Percentiles rank a stretch among this genome's conserved stretches.
phyloP scores from a whole-genome alignment of 2,888 invertebrate genomes.

The Agrenia bidenticulata region DNA sequence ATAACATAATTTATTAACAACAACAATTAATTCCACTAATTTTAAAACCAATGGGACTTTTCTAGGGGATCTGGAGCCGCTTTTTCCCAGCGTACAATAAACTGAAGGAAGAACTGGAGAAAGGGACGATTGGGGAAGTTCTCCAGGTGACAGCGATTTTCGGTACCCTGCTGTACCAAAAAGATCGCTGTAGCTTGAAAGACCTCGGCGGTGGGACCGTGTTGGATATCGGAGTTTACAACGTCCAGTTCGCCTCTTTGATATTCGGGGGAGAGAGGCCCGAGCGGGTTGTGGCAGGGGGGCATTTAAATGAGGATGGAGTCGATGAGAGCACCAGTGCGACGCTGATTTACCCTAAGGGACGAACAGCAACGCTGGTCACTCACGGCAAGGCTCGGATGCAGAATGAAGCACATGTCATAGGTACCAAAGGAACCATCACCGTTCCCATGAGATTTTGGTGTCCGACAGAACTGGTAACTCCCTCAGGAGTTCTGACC shows the following conservation, averaged over 20 bases:
- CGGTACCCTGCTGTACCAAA: slow-evolving; percentile 37
- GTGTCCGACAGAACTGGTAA: slow-evolving; percentile 70
- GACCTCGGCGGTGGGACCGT: slow-evolving; percentile 75
- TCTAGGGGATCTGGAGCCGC: slow-evolving; percentile 77
- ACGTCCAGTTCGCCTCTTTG: slow-evolving; percentile 67
- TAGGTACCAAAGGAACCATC: slow-evolving; percentile 70
- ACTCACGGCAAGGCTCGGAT: slow-evolving; percentile 59
- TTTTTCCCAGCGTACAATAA: slow-evolving; percentile 76
- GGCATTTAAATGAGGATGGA: slow-evolving; percentile 69
- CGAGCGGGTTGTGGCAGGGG: slow-evolving; percentile 66
- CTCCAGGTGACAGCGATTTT: slow-evolving; percentile 64
- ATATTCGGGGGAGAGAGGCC: slow-evolving; percentile 64
- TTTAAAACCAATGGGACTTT: slow-evolving; percentile 40
- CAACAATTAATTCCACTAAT: not conserved
- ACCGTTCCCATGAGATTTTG: slow-evolving; percentile 66
- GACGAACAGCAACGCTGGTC: slow-evolving; percentile 66
- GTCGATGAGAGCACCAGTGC: slow-evolving; percentile 70
- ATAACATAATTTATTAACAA: not conserved
- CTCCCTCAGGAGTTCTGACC: slow-evolving; percentile 66
- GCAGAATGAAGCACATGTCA: slow-evolving; percentile 66
- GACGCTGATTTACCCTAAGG: slow-evolving; percentile 65
- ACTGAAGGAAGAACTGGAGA: slow-evolving; percentile 66
- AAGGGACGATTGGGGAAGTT: slow-evolving; percentile 70
- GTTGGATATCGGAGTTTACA: slow-evolving; percentile 75
- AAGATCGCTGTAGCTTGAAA: slow-evolving; percentile 60